Evolutionary conservation across 2,888 invertebrate species (phyloP).

Genomic region (Dyspetes luteomarginatus): DNA sequence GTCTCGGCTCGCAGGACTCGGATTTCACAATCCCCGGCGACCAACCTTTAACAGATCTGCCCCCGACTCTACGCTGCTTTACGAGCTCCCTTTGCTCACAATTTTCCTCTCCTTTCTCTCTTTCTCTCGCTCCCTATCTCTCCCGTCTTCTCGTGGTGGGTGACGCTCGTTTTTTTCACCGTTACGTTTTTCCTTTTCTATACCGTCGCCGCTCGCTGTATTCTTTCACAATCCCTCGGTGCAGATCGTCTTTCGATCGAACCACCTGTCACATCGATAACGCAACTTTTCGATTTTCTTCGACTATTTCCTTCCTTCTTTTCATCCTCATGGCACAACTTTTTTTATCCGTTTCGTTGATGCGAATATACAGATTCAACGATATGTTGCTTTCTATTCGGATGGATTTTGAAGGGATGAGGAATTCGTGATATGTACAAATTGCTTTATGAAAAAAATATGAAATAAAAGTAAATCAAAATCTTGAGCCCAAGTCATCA

Average conservation of each 20-base stretch:
- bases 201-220: not conserved
- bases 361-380: conserved; percentile 4
- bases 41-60: conserved; percentile 45
- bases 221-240: conserved; percentile 22
- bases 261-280: conserved; percentile 47
- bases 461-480: too few species aligned
- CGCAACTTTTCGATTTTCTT: conserved; percentile 40
- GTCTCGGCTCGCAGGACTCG: conserved; percentile 40
- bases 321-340: conserved; percentile 12
- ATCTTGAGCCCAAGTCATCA: too few species aligned
- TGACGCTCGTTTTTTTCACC: not conserved
- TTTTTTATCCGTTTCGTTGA: conserved; percentile 22
- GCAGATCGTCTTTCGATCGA: conserved; percentile 42
- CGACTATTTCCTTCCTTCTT: not conserved
- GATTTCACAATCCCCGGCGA: conserved; percentile 31
- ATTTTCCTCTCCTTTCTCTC: conserved; percentile 23
- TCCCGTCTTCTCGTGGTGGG: not conserved
- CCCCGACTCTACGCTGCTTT: conserved; percentile 39
- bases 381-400: too few species aligned
- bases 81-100: conserved; percentile 46
- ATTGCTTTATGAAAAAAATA: too few species aligned
- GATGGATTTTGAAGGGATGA: too few species aligned
- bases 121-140: not conserved
- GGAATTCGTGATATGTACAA: too few species aligned
- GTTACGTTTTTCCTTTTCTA: not conserved